Percentiles rank a stretch among this genome's conserved stretches.
Evolutionary conservation across 2,797 vertebrate species (phyloP).

Genomic region (Prionace glauca): DNA sequence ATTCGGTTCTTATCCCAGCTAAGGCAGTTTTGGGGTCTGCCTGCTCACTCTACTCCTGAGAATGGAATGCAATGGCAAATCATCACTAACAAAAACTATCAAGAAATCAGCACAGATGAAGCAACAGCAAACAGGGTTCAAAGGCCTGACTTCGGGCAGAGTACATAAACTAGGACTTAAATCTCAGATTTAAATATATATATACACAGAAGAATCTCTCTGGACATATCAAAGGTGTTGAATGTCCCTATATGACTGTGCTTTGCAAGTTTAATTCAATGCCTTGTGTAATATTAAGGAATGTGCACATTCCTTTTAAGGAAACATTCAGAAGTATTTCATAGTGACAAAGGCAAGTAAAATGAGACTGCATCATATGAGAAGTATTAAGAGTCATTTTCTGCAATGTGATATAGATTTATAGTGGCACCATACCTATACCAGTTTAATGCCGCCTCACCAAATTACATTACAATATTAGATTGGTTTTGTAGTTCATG

Average conservation of each 20-base stretch:
- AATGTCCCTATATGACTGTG: neutral
- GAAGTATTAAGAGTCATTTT: slow-evolving; percentile 12
- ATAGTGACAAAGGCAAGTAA: neutral
- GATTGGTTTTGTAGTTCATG: neutral
- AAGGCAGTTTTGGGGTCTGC: neutral
- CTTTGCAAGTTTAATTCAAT: neutral
- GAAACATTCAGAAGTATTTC: neutral
- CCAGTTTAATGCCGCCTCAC: neutral
- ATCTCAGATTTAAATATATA: neutral
- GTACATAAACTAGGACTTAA: too few species aligned
- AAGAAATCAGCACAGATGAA: neutral
- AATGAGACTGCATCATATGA: neutral
- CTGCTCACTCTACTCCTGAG: neutral
- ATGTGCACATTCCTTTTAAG: neutral
- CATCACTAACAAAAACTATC: neutral
- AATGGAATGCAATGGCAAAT: neutral
- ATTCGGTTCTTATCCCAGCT: neutral
- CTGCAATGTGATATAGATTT: neutral
- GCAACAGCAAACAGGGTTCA: neutral
- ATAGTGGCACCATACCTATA: neutral
- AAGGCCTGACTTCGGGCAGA: too few species aligned
- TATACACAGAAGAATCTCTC: neutral
- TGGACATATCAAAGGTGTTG: neutral
- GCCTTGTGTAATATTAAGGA: neutral
- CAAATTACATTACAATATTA: neutral